These are phyloP conservation scores for Apomyelois bistriatella DNA, from an alignment of 2,888 invertebrate species.

Conservation along the genomic window DNA sequence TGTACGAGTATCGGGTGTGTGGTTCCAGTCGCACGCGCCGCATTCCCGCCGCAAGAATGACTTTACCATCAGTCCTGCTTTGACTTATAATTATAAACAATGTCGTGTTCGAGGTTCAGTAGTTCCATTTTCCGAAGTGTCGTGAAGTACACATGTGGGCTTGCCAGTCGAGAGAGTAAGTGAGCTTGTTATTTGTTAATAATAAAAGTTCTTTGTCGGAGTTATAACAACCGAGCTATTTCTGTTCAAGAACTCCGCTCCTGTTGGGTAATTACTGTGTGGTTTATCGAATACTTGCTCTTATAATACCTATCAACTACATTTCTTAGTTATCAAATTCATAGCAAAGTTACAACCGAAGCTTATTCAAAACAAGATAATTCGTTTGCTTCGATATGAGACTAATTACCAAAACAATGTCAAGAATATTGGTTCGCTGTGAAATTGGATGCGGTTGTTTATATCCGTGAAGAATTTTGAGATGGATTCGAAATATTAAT, in stretches of 20 bases:
- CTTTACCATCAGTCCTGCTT: constrained; percentile 37
- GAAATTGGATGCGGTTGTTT: constrained; percentile 10
- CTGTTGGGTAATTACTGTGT: not conserved
- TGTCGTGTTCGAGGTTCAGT: constrained; percentile 70
- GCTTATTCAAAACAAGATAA: constrained; percentile 18
- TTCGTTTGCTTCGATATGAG: constrained; percentile 18
- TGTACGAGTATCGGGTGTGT: constrained; percentile 56
- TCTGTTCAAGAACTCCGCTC: constrained; percentile 18
- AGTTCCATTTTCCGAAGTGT: constrained; percentile 72
- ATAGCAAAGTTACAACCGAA: constrained; percentile 16
- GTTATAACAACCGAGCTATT: constrained; percentile 18
- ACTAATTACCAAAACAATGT: constrained; percentile 17
- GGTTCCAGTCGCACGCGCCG: constrained; percentile 32
- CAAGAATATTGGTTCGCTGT: constrained; percentile 16
- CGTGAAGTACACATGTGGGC: constrained; percentile 74
- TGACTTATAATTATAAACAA: constrained; percentile 46
- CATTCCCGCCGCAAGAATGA: constrained; percentile 49
- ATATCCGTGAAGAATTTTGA: constrained; percentile 5
- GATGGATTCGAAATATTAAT: constrained; percentile 8
- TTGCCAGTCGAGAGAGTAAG: constrained; percentile 73
- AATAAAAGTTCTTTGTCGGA: not conserved
- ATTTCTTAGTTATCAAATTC: constrained; percentile 44
- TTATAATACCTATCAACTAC: constrained; percentile 25
- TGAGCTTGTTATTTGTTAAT: constrained; percentile 23
- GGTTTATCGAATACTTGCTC: not conserved